Evolutionary conservation across 1,140 invertebrate species (phyloP).

Genomic region (Ridgeia piscesae): DNA sequence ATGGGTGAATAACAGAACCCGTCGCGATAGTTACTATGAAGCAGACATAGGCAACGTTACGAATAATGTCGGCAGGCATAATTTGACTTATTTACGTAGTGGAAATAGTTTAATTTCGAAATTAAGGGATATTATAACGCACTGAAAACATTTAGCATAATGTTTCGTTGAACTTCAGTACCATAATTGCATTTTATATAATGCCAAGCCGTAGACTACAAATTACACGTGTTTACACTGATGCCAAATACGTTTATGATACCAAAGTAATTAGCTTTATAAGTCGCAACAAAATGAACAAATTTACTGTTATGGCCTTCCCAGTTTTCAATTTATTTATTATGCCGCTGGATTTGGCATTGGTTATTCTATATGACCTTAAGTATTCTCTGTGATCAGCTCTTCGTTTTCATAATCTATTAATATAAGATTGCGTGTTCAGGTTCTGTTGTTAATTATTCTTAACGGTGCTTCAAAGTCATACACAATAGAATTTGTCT

Average conservation of each 20-base stretch:
- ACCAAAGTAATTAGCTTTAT: no score
- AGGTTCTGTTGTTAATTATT: no score
- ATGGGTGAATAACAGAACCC: not conserved
- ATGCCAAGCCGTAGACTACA: not conserved
- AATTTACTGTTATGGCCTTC: no score
- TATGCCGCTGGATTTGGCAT: no score
- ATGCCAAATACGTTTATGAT: no score
- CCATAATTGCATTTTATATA: not conserved
- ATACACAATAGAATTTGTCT: no score
- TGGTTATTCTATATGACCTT: no score
- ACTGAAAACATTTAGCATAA: not conserved
- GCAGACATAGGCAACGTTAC: not conserved
- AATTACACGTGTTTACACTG: not conserved
- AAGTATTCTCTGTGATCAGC: not conserved
- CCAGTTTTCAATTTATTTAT: not conserved
- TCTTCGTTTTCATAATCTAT: no score
- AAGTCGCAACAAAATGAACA: no score
- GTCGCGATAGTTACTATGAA: not conserved
- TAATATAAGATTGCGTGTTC: no score
- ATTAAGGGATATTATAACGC: not conserved
- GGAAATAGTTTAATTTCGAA: not conserved
- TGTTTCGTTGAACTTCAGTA: not conserved
- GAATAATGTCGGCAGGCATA: not conserved
- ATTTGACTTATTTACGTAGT: not conserved
- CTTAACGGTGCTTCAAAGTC: no score